Evolutionary conservation across 1,140 invertebrate genomes (phyloP).

Genomic region (Lethrus apterus): DNA sequence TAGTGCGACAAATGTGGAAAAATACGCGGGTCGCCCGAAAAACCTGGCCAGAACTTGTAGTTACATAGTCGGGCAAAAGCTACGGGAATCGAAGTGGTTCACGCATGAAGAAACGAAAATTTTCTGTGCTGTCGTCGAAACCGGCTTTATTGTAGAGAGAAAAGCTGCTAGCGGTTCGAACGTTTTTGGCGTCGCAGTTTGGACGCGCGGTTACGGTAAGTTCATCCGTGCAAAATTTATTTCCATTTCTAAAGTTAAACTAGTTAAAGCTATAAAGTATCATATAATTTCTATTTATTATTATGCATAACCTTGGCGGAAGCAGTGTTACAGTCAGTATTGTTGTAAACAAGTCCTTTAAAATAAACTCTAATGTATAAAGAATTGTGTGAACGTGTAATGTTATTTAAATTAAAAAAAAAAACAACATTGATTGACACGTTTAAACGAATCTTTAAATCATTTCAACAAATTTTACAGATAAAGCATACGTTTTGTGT

Average conservation of each 20-base stretch:
- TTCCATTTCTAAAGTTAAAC: background rate
- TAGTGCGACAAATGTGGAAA: constrained; percentile 5
- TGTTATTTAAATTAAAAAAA: too few species aligned
- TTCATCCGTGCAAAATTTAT: constrained; percentile 18
- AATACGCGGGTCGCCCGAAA: background rate
- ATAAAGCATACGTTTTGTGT: too few species aligned
- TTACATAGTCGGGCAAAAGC: constrained; percentile 57
- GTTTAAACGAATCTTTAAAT: background rate
- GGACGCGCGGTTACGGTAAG: constrained; percentile 59
- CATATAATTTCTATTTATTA: too few species aligned
- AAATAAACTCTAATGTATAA: too few species aligned
- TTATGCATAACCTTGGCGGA: too few species aligned
- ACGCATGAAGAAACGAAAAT: constrained; percentile 56
- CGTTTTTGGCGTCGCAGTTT: constrained; percentile 53
- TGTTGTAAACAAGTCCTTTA: too few species aligned
- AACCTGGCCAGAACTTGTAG: constrained; percentile 46
- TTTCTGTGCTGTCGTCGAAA: constrained; percentile 57
- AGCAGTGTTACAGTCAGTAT: too few species aligned
- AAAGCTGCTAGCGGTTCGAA: constrained; percentile 40
- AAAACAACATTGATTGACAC: background rate
- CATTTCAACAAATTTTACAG: too few species aligned
- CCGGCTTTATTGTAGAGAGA: constrained; percentile 59
- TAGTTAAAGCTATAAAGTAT: too few species aligned
- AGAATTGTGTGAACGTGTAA: too few species aligned
- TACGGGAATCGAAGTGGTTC: constrained; percentile 62